Evolutionary conservation across 2,797 vertebrate genomes (phyloP).

Genomic region (Peromyscus eremicus): DNA sequence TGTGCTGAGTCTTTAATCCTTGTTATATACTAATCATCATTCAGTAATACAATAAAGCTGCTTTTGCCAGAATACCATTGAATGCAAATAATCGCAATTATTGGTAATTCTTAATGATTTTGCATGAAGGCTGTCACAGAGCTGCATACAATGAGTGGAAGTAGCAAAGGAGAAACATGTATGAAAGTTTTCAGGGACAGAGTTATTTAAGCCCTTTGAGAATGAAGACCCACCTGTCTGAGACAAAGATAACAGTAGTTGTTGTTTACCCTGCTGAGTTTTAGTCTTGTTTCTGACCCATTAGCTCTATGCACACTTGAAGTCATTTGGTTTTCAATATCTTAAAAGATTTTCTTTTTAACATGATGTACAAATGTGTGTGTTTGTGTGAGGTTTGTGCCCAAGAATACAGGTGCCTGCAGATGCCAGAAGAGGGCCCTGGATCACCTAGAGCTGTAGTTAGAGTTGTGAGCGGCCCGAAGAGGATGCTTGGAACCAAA

Average conservation of each 20-base stretch:
- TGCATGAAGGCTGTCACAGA: slow-evolving; percentile 62
- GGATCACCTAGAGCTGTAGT: not conserved
- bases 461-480: not conserved
- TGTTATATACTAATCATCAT: slow-evolving; percentile 68
- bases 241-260: no score
- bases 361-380: not conserved
- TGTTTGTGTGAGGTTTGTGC: no score
- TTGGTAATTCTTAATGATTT: slow-evolving; percentile 51
- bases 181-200: no score
- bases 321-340: slow-evolving; percentile 6
- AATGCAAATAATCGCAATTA: slow-evolving; percentile 61
- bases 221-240: no score
- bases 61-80: slow-evolving; percentile 30
- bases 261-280: no score
- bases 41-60: slow-evolving; percentile 66
- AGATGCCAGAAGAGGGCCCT: not conserved
- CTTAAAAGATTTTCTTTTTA: not conserved
- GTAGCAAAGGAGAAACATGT: no score
- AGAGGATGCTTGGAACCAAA: not conserved
- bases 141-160: no score
- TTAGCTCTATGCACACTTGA: slow-evolving; percentile 46
- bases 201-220: no score
- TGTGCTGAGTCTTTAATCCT: slow-evolving; percentile 71
- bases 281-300: no score
- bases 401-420: not conserved